Evolutionary conservation across 2,797 vertebrate species (phyloP).

Genomic region (Amniataba percoides): DNA sequence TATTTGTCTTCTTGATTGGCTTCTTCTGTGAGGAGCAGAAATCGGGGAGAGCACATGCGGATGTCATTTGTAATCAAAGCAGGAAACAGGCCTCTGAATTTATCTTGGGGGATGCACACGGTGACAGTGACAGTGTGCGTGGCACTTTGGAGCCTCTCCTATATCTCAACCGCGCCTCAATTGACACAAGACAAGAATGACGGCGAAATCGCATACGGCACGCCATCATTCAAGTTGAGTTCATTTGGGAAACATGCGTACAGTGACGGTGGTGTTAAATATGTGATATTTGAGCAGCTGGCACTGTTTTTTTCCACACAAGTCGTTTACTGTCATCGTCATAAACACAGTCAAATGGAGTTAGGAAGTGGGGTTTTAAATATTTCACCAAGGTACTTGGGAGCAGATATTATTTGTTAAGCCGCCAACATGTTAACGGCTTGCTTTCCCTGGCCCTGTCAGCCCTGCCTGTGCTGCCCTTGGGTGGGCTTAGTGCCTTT

Average conservation of each 20-base stretch:
- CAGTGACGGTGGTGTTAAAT: constrained; percentile 75
- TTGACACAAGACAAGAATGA: constrained; percentile 77
- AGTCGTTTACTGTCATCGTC: constrained; percentile 83
- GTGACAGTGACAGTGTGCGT: constrained; percentile 77
- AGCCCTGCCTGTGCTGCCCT: constrained; percentile 83
- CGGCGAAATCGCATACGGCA: constrained; percentile 77
- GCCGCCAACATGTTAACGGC: constrained; percentile 86
- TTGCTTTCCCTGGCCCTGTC: constrained; percentile 83
- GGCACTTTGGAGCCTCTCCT: constrained; percentile 76
- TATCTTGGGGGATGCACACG: constrained; percentile 83
- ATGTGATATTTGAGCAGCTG: constrained; percentile 81
- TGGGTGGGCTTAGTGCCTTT: constrained; percentile 87
- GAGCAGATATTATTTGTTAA: constrained; percentile 86
- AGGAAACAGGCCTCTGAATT: constrained; percentile 82
- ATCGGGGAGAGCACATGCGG: constrained; percentile 81
- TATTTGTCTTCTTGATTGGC: constrained; percentile 86
- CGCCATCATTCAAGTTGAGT: constrained; percentile 78
- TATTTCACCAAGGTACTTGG: constrained; percentile 83
- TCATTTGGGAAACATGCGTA: constrained; percentile 74
- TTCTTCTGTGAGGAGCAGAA: constrained; percentile 85
- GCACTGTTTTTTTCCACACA: constrained; percentile 71
- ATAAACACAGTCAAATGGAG: constrained; percentile 83
- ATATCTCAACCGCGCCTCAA: constrained; percentile 75
- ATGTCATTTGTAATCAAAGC: constrained; percentile 86
- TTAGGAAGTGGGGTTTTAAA: constrained; percentile 83